Evolutionary conservation across 1,140 invertebrate genomes (phyloP), one percentile per base, ranked within the genome.

Genomic region (Luehdorfia chinensis): DNA sequence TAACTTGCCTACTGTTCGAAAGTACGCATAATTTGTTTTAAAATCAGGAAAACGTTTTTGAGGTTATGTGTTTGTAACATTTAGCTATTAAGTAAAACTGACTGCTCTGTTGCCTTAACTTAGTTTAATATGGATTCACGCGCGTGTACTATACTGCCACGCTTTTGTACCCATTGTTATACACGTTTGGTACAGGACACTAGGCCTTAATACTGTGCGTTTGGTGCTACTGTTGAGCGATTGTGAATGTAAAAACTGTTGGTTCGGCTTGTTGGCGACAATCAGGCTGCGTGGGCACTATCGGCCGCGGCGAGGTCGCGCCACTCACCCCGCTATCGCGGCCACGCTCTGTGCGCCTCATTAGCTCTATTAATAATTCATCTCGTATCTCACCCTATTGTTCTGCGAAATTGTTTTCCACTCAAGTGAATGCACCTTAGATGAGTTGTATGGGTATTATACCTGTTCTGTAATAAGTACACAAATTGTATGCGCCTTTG

Each of bases 241-340:
- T 47, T 30, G 47, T 47, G 58, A 59, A 61, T 62, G 64, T 70
- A 66, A 72, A 76, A 75, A 69, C 43, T 68, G 51, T 63, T 55
- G 65, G 69, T 75, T 73, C 44, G 66, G 60, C 48, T 60, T 57
- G 65, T 58, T 71, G 80, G 80, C 80, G 77, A 84, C 77, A 84
- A 76, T 75, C 76, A 67, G 81, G 75, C 81, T 85, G 78, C 81
- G 78, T 81, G 77, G 81, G 81, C 78, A 66, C 71, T 80, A 85
- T 85, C 73, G 59, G 55, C 49, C 28, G 53, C 47, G 34, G 58
- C 78, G 81, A 83, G 78, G 78, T 83, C 81, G 70, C 68, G 39
- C 66, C 75, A 73, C 70, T 84, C 80, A 79, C 76, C 80, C 80
- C 70, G 68, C 73, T 83, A 84, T 84, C 80, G 58, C 66, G 67